Evolutionary conservation across 2,797 vertebrate species (phyloP).

Genomic region (Rhyacichthys aspro): DNA sequence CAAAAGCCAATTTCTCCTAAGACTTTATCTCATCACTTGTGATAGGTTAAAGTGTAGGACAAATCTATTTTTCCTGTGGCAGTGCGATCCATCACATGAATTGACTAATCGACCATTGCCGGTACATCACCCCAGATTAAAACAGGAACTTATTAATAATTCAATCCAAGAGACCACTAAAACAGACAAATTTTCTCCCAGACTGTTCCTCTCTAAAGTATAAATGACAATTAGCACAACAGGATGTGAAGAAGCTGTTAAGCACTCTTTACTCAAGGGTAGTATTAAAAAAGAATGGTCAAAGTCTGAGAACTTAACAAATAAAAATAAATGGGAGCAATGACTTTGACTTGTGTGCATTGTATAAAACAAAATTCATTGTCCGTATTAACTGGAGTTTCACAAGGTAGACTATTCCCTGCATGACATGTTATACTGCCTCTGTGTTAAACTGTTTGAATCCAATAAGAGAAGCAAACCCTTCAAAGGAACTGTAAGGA

Average conservation of each 20-base stretch:
- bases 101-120: slow-evolving; percentile 47
- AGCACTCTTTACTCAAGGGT: slow-evolving; percentile 10
- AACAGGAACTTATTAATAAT: slow-evolving; percentile 67
- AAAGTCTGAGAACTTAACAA: slow-evolving; percentile 30
- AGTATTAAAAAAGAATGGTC: slow-evolving; percentile 1
- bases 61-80: slow-evolving; percentile 50
- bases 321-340: slow-evolving; percentile 38
- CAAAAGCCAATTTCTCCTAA: slow-evolving; percentile 31
- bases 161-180: slow-evolving; percentile 43
- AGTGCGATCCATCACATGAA: slow-evolving; percentile 56
- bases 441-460: slow-evolving; percentile 23
- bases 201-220: slow-evolving; percentile 40
- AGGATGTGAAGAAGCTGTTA: slow-evolving; percentile 14
- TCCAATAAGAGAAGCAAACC: slow-evolving; percentile 27
- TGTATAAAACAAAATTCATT: slow-evolving; percentile 57
- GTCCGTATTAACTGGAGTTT: slow-evolving; percentile 40
- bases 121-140: slow-evolving; percentile 56
- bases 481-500: background rate
- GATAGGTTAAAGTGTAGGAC: slow-evolving; percentile 56
- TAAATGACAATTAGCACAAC: slow-evolving; percentile 47
- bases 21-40: slow-evolving; percentile 25
- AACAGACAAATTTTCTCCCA: slow-evolving; percentile 34
- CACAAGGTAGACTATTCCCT: slow-evolving; percentile 23
- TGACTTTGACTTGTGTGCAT: slow-evolving; percentile 32
- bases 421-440: slow-evolving; percentile 30